These are phyloP conservation scores for Trachelus troglodyta DNA, from an alignment of 2,888 invertebrate species.

Conservation along the genomic window DNA sequence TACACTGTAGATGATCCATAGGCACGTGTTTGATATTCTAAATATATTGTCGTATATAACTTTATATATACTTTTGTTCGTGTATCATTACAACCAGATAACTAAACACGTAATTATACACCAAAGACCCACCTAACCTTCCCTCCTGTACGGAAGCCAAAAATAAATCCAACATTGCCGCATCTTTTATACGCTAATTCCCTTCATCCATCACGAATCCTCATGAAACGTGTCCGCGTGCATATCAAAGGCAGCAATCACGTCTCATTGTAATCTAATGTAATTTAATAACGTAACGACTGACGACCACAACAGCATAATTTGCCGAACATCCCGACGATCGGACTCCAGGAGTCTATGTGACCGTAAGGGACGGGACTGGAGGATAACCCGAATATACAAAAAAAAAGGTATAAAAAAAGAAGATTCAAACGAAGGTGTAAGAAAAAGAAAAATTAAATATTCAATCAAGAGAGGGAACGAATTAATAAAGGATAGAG, in stretches of 20 bases:
- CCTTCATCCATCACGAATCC: not conserved
- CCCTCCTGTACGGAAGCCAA: not conserved
- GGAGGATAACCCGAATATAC: not conserved
- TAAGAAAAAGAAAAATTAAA: not conserved
- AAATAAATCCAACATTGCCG: not conserved
- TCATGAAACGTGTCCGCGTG: constrained; percentile 2
- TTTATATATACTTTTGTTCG: not conserved
- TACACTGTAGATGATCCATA: too few species aligned
- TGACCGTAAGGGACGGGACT: not conserved
- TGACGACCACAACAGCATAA: constrained; percentile 42
- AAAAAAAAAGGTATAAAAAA: not conserved
- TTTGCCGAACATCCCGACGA: constrained; percentile 30
- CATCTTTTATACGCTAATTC: not conserved
- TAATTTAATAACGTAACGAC: constrained; percentile 53
- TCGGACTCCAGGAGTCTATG: not conserved
- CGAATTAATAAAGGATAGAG: not conserved
- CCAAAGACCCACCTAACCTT: not conserved
- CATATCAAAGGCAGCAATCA: constrained; percentile 37
- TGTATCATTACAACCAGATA: not conserved
- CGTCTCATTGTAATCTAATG: constrained; percentile 47
- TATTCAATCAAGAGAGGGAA: not conserved
- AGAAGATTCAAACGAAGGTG: not conserved
- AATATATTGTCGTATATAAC: too few species aligned
- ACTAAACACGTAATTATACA: too few species aligned
- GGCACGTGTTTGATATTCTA: too few species aligned